A percentile compares a stretch with the other conserved stretches of the same genome.
Evolutionary conservation across 1,140 invertebrate species (phyloP).

Genomic region (Helicoverpa armigera): DNA sequence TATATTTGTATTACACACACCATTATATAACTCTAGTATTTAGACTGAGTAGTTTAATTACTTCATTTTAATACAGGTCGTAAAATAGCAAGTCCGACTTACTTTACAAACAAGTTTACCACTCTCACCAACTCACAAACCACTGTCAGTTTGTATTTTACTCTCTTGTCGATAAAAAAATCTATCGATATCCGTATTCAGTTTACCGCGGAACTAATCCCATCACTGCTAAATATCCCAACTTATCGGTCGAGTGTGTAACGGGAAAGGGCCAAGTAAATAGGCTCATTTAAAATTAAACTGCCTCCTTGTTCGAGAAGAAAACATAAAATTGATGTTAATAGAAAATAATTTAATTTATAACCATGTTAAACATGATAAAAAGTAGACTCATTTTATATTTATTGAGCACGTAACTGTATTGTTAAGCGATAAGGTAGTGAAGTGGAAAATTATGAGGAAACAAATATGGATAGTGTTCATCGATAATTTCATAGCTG

Average conservation of each 20-base stretch:
- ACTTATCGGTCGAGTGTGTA: slow-evolving; percentile 7
- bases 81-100: too few species aligned
- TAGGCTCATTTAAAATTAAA: slow-evolving; percentile 16
- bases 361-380: not conserved
- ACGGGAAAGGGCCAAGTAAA: slow-evolving; percentile 5
- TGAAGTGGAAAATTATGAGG: too few species aligned
- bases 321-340: not conserved
- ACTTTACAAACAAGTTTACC: too few species aligned
- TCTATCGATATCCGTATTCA: slow-evolving; percentile 10
- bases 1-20: too few species aligned
- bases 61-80: too few species aligned
- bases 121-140: too few species aligned
- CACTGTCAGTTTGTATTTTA: not conserved
- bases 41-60: too few species aligned
- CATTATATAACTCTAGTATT: too few species aligned
- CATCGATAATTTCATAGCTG: not conserved
- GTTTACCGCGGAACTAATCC: not conserved
- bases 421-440: too few species aligned
- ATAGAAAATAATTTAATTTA: slow-evolving; percentile 2
- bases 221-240: slow-evolving; percentile 15
- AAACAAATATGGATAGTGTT: too few species aligned
- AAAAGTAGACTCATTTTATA: too few species aligned
- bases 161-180: not conserved
- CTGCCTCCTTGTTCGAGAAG: not conserved
- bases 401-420: too few species aligned